Base-by-base conservation (phyloP, 2,797 vertebrate species). In the Premnoplex brunnescens region DNA sequence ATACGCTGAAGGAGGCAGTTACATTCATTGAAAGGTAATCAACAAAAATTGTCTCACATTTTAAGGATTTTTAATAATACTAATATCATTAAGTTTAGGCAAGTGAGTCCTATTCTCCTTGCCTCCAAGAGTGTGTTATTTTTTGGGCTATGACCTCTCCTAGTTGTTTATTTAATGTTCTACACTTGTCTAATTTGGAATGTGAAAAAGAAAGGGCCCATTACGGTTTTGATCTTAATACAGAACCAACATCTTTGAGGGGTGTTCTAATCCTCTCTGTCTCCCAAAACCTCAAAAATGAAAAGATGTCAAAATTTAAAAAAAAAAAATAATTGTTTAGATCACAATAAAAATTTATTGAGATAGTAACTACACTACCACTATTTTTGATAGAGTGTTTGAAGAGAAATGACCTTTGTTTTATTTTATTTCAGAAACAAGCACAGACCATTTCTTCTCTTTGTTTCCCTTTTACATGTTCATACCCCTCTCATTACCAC, bases 1-100 rank as follows among this genome's bases (percentile, higher is more conserved):
- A 98, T 79, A 74, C 99, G 74, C 89, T 99, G 93, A 96, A 91
- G 48, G 99, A 99, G 75, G 98, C 98, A 1, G 77, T 98, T 55
- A 30, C 78, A 23, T 99, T 99, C 74, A 97, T 99, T 64, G 97
- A 98, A 96, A 98, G 98, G 99, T 99, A 97, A 89, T 15, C 6
- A 49, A 19, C 12, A 59, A 52, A 79, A 59, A 39, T 3, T 27
- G 1, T 30, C 73, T 44, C 8, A 2, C 2, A 1, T 59, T 60
- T 63, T 49, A 83, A 73, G 23, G 14, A 21, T 49, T 94, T 68
- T 62, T 59, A 93, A 74, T 55, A 93, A 73, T 59, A 91, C 20
- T 20, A 30, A 52, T 27, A 24, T 14, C 7, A 23, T 66, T 60
- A 51, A 37, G 2, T 74, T 87, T 37, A 62, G 54, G 32, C 44